phyloP scores from a whole-genome alignment of 2,888 invertebrate genomes.

The Drosophila nr. fundita region DNA sequence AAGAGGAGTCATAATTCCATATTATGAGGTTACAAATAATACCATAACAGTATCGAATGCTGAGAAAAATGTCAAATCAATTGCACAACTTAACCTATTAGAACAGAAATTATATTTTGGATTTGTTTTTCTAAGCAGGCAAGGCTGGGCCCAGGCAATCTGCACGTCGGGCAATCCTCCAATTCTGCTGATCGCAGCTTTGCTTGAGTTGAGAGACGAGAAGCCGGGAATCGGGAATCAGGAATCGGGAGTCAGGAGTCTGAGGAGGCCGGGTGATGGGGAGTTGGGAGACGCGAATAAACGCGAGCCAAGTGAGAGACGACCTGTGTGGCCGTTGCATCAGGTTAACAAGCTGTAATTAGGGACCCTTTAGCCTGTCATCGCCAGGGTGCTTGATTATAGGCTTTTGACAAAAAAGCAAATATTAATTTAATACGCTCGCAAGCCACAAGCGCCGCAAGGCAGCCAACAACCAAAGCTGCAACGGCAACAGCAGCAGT shows the following conservation, averaged over 20 bases:
- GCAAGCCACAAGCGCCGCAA: constrained; percentile 63
- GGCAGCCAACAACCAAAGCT: constrained; percentile 38
- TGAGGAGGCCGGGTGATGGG: not conserved
- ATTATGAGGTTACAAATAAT: not conserved
- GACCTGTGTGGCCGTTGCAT: constrained; percentile 80
- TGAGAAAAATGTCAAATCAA: not conserved
- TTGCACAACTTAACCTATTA: not conserved
- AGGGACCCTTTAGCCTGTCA: constrained; percentile 85
- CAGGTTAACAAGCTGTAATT: constrained; percentile 84
- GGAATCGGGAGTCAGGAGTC: not conserved
- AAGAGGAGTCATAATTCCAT: not conserved
- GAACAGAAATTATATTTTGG: not conserved
- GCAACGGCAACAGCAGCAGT: not conserved
- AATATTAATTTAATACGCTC: constrained; percentile 84
- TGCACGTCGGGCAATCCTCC: not conserved
- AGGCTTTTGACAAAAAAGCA: constrained; percentile 84
- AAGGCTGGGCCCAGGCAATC: not conserved
- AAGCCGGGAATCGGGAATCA: not conserved
- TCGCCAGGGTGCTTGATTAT: constrained; percentile 84
- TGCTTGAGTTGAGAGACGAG: constrained; percentile 25
- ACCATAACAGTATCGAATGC: not conserved
- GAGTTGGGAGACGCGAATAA: constrained; percentile 9
- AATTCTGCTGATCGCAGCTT: constrained; percentile 9
- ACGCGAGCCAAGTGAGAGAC: constrained; percentile 66
- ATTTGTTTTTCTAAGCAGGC: not conserved